These are phyloP conservation scores for Drepana falcataria DNA, from an alignment of 2,888 invertebrate genomes.

Conservation along the genomic window DNA sequence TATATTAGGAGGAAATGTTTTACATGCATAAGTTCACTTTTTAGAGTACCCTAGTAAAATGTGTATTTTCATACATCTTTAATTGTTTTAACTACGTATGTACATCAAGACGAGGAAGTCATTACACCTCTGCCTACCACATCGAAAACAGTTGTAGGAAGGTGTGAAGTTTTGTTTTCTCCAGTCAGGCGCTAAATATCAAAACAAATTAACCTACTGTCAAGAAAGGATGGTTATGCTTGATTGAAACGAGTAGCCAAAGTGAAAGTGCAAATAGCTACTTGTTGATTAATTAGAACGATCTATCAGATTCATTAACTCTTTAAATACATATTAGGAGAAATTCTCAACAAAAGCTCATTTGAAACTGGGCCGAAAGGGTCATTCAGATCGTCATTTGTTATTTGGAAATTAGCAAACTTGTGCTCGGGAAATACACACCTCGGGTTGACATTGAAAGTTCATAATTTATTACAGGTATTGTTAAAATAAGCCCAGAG, in stretches of 20 bases:
- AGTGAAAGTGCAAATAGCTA: constrained; percentile 2
- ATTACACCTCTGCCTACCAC: too few species aligned
- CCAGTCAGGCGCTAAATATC: neutral
- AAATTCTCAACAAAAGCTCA: neutral
- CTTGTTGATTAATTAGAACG: constrained; percentile 1
- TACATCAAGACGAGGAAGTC: too few species aligned
- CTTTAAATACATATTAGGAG: neutral
- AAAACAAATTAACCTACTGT: neutral
- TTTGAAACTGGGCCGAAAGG: neutral
- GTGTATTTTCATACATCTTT: too few species aligned
- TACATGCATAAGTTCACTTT: too few species aligned
- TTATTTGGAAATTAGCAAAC: neutral
- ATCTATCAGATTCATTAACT: neutral
- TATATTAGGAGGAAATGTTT: too few species aligned
- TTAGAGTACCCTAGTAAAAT: too few species aligned
- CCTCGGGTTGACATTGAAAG: neutral
- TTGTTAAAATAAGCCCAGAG: neutral
- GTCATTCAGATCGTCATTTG: neutral
- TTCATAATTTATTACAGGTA: neutral
- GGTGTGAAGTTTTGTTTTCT: neutral
- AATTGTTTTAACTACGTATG: too few species aligned
- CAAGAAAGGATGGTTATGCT: neutral
- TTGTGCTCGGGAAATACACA: neutral
- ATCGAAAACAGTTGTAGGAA: neutral
- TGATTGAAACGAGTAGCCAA: neutral